Base-by-base conservation (phyloP, 1,140 invertebrate genomes). In the Hycleus cichorii region DNA sequence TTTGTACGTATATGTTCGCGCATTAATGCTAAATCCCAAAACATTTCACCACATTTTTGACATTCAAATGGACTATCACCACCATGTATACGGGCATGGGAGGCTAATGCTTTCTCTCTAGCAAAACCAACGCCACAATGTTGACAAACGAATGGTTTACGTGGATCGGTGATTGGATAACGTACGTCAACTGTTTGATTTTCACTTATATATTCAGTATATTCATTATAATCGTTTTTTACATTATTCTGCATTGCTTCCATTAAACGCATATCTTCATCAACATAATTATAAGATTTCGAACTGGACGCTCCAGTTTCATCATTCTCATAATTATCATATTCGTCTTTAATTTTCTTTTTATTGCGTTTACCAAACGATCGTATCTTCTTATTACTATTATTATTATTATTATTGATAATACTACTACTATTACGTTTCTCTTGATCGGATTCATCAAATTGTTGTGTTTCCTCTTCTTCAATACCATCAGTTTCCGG, bases 121-220 rank as follows among this genome's bases (percentile, higher is more conserved):
- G 87, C 87, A 74, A 90, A 91, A 6, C 83, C 83, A 44, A 90
- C 77, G 1, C 88, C 88, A 64, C 88, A 90, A 59, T 85, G 82
- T 47, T 89, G 83, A 59, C 89, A 91, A 3, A 90, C 88, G 66
- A 90, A 90, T 0, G 88, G 88, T 57, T 87, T 83, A 25, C 81
- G 79, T 1, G 85, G 81, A 75, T 90, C 88, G 0, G 81, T 81
- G 40, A 88, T 77, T 4, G 85, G 84, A 75, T 78, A 83, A 10
- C 78, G 66, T 24, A 71, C 72, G 11, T 68, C 7, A 79, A 38
- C 80, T 26, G 56, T 77, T 2, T 83, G 79, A 72, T 88, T 86
- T 0, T 81, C 78, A 42, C 84, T 76, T 7, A 83, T 81, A 47
- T 60, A 62, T 49, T 62, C 54, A 46, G 27, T 18, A 26, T 62